phyloP scores from a whole-genome alignment of 2,113 vertebrate species.

The Phoenicopterus ruber region DNA sequence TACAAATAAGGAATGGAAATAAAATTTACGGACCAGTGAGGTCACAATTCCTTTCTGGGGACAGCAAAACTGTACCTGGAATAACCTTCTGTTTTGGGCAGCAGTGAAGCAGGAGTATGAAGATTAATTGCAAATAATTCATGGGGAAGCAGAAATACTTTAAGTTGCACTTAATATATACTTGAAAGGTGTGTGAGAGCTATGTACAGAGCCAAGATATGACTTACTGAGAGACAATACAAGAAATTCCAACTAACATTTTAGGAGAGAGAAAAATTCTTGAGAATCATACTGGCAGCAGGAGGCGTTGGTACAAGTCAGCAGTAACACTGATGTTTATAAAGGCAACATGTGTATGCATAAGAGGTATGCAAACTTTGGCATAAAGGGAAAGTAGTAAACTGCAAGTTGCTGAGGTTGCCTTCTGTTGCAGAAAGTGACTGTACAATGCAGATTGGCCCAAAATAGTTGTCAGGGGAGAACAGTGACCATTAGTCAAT shows the following conservation, averaged over 20 bases:
- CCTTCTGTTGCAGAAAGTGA: background rate
- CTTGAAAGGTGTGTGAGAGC: background rate
- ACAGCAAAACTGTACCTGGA: background rate
- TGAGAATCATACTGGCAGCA: background rate
- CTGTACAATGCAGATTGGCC: background rate
- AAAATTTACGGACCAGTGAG: background rate
- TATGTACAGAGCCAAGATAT: background rate
- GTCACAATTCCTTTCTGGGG: background rate
- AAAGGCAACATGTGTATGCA: background rate
- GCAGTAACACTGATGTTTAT: background rate
- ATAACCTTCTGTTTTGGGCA: background rate
- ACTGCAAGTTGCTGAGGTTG: background rate
- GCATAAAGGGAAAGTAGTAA: background rate
- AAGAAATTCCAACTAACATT: background rate
- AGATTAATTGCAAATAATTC: background rate
- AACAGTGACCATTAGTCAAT: background rate
- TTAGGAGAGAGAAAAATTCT: background rate
- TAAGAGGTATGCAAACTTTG: background rate
- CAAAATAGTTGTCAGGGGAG: background rate
- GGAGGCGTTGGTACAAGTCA: background rate
- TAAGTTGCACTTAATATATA: background rate
- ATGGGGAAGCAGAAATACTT: background rate
- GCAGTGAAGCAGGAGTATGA: background rate
- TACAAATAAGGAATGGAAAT: background rate
- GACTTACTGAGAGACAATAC: background rate